Conservation (phyloP, 2,797 vertebrate species). For the Peromyscus eremicus region DNA sequence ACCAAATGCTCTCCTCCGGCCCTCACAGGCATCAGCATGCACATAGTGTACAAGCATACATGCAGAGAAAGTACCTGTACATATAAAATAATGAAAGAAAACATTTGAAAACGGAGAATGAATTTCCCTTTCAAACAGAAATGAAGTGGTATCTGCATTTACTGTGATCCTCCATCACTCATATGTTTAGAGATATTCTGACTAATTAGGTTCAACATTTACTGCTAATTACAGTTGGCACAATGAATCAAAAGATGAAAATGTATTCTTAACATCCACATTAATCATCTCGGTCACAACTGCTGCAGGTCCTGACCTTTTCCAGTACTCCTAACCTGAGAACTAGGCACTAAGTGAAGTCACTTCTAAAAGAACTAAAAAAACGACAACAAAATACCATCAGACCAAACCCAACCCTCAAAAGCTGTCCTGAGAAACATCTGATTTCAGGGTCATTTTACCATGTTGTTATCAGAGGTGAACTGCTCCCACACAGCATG, state of each 20-base stretch:
- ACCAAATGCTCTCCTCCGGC: not conserved
- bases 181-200: conserved; percentile 74
- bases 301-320: not conserved
- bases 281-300: conserved; percentile 69
- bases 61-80: not conserved
- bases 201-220: conserved; percentile 80
- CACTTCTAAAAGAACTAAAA: not conserved
- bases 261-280: conserved; percentile 67
- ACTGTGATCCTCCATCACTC: conserved; percentile 77
- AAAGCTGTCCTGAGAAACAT: conserved; percentile 9
- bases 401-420: not conserved
- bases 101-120: not conserved
- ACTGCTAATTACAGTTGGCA: conserved; percentile 79
- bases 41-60: not conserved
- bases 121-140: conserved; percentile 69
- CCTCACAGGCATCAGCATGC: not conserved
- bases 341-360: not conserved
- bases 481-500: not conserved
- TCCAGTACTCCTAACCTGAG: not conserved
- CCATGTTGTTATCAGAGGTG: not conserved
- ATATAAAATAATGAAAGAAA: not conserved
- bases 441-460: not conserved
- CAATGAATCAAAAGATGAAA: conserved; percentile 80
- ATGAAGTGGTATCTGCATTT: conserved; percentile 49
- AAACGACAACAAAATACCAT: not conserved